A percentile compares a stretch with the other conserved stretches of the same genome.
Evolutionary conservation across 2,797 vertebrate genomes (phyloP).

Genomic region (Cyclura pinguis): DNA sequence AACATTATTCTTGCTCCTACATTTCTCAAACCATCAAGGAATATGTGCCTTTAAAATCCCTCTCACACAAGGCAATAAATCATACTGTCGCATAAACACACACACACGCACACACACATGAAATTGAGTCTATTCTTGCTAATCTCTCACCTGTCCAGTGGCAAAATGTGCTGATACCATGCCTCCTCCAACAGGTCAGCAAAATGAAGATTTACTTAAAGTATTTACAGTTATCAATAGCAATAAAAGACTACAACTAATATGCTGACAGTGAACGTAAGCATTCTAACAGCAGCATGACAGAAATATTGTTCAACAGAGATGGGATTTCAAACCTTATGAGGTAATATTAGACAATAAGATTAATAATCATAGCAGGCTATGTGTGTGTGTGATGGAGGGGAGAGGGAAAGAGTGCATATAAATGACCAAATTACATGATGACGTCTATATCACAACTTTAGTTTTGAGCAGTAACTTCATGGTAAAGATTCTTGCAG

Average conservation of each 20-base stretch:
- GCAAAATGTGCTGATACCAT: conserved; percentile 82
- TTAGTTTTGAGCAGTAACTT: not conserved
- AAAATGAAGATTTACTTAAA: conserved; percentile 86
- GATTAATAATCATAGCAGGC: conserved; percentile 37
- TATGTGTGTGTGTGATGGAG: not conserved
- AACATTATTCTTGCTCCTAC: conserved; percentile 35
- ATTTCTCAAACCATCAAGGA: conserved; percentile 54
- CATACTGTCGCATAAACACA: conserved; percentile 48
- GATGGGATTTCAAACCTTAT: conserved; percentile 60
- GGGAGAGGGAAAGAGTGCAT: not conserved
- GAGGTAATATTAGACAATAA: conserved; percentile 55
- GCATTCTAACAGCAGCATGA: conserved; percentile 75
- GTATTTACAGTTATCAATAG: conserved; percentile 81
- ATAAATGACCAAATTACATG: not conserved
- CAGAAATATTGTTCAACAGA: conserved; percentile 51
- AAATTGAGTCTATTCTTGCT: conserved; percentile 69
- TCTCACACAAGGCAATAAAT: conserved; percentile 69
- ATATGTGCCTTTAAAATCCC: conserved; percentile 68
- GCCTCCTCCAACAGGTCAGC: conserved; percentile 80
- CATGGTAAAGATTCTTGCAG: not conserved
- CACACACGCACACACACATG: conserved; percentile 58
- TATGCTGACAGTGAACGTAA: conserved; percentile 76
- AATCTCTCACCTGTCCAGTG: conserved; percentile 79
- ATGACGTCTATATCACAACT: not conserved
- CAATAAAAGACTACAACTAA: conserved; percentile 81